Evolutionary conservation across 2,888 invertebrate species (phyloP), one percentile per base, ranked within the genome.

Genomic region (Petrolisthes manimaculis): DNA sequence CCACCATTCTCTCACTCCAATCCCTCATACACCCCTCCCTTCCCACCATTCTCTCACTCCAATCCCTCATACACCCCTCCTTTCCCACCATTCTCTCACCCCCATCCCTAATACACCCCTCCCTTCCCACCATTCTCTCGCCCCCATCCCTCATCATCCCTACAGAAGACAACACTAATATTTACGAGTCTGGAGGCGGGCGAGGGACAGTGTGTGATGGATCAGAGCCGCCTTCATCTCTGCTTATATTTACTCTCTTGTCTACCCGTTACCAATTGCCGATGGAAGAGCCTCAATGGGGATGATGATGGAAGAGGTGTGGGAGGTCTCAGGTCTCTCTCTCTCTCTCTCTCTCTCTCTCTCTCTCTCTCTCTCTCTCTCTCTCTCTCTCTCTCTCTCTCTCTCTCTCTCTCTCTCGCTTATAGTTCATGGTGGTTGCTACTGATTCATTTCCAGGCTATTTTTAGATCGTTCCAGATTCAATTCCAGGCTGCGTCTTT

Each of bases 161-260:
- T 14, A 24, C 24, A 71, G 77, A 82, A 86, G 81, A 80, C 81
- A 56, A 81, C 81, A 79, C 84, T 84, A 84, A 84, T 84, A 84
- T 84, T 84, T 84, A 84, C 79, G 14, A 78, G 78, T 84, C 78
- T 79, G 69, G 84, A 84, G 84, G 53, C 78, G 78, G 18, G 21
- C 78, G 69, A 67, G 84, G 51, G 84, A 84, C 84, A 84, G 67
- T 69, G 53, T 79, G 37, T 86, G 86, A 86, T 86, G 86, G 86
- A 86, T 86, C 81, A 74, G 86, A 56, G 53, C 71, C 86, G 54
- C 77, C 74, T 82, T 86, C 75, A 78, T 37, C 37, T 37, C 67
- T 55, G 75, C n/a, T n/a, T 37, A 37, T 37, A 37, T 37, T 37
- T 37, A 37, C 37, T 37, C 37, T 2, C 37, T 37, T 37, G 71